Conservation (phyloP, 2,888 invertebrate species). For the Acanthosepion pharaonis region DNA sequence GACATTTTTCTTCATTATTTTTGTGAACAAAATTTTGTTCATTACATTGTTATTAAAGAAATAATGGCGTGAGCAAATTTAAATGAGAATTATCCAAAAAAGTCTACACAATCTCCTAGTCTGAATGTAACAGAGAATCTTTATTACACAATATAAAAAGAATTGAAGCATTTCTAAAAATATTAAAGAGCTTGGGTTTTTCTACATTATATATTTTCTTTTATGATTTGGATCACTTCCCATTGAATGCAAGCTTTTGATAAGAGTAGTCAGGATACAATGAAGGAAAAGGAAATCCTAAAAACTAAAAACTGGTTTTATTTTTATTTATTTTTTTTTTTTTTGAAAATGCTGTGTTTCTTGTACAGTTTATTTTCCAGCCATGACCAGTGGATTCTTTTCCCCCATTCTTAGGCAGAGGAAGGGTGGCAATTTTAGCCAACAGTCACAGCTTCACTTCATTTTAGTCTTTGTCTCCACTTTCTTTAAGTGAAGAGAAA, state of each 20-base stretch:
- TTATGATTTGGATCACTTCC: too few relatives aligned
- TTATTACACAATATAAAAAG: background rate
- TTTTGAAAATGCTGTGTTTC: background rate
- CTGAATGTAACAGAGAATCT: background rate
- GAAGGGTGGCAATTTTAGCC: background rate
- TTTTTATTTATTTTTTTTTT: conserved; percentile 33
- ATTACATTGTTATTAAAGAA: too few relatives aligned
- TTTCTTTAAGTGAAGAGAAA: background rate
- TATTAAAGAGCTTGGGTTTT: background rate
- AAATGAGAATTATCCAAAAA: background rate
- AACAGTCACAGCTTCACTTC: background rate
- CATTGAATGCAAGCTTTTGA: too few relatives aligned
- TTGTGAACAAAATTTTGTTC: too few relatives aligned
- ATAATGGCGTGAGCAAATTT: too few relatives aligned
- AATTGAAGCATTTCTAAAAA: background rate
- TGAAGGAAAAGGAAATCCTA: background rate
- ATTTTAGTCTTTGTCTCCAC: background rate
- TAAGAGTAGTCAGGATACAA: background rate
- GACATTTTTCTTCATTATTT: too few relatives aligned
- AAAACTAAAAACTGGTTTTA: background rate
- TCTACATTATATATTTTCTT: background rate
- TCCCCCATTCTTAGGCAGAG: background rate
- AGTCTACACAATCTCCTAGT: background rate
- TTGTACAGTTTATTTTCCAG: background rate
- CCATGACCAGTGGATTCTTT: background rate